Base-by-base conservation (phyloP, 1,140 invertebrate genomes). In the Drosophila aff. region DNA sequence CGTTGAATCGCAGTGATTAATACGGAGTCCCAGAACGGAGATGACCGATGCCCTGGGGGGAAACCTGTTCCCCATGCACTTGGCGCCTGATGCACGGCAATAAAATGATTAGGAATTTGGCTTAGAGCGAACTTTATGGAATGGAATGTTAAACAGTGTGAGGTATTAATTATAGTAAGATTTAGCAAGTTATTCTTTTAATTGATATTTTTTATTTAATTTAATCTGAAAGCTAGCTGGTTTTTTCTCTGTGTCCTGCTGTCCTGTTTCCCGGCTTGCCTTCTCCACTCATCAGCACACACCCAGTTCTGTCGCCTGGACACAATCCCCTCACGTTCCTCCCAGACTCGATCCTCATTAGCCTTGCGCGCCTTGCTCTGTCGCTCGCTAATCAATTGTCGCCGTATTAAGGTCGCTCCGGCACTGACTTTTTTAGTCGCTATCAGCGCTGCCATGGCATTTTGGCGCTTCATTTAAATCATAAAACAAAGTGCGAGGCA, bases 341-440 rank as follows among this genome's bases (percentile, higher is more conserved):
- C 40, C 40, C 40, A 49, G 61, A 76, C 33, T 2, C 33, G 36
- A 38, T 60, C 58, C 77, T 90, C 85, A 90, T 89, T 89, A 89
- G 79, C 78, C 78, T 71, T 67, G 71, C 64, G 74, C 81, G 71
- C 80, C 64, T 81, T 73, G 61, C 81, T 76, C 78, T 63, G 71
- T 86, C 66, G 52, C 69, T 80, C 40, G 84, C 84, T 89, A 89
- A 89, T 89, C 84, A 89, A 89, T 89, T 89, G 81, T 84, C 73
- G 73, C 63, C 73, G 74, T 81, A 89, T 89, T 84, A 89, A 89
- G 84, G 81, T 89, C 84, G 78, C 73, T 52, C 55, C 76, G 49
- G 21, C 40, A 18, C 68, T 43, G 28, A n/a, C 53, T 73, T 72
- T 59, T 52, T 50, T 28, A 69, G 18, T 41, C 33, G 72, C 81